Evolutionary conservation across 2,888 invertebrate genomes (phyloP), one percentile per base, ranked within the genome.

Genomic region (Thecophora atra): DNA sequence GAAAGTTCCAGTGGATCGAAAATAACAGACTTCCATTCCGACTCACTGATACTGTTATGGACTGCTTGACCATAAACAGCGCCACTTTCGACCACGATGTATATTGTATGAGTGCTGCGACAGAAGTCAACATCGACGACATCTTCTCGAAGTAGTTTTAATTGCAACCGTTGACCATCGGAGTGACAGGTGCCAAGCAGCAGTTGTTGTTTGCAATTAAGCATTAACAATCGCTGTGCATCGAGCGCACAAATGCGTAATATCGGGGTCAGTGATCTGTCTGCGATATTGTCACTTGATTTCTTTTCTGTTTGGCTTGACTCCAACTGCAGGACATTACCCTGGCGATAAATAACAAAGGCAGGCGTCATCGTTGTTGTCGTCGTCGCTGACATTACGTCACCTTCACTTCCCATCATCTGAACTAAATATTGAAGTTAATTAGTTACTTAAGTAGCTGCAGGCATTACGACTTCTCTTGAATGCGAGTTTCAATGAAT

Each of bases 1-100:
- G 78, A 79, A 17, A 85, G 75, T 74, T 83, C 85, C 5, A 85
- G 75, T 0, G 85, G 85, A 75, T 85, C 85, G 66, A 85, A 85
- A n/a, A 78, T 77, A 5, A 85, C 77, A 6, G 81, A 78, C 72
- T 80, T 75, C 86, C 86, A 85, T 4, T 2, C 68, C 69, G 0
- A 69, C 28, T 15, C 13, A 8, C 58, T 15, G 3, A 58, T 5
- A 47, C 6, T 47, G 58, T 74, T 64, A 47, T 60, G 52, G 30
- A 77, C 7, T 54, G 11, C 13, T 19, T 79, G 75, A 44, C 78
- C 28, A 70, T 76, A 60, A 74, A 78, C 67, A 74, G 78, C 3
- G 62, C 78, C 68, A 74, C 78, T 62, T 52, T 73, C 68, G 0
- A 76, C 77, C 3, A 83, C 83, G 47, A 83, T 72, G 68, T 80